Evolutionary conservation across 2,888 invertebrate genomes (phyloP).

Genomic region (Carcina quercana): DNA sequence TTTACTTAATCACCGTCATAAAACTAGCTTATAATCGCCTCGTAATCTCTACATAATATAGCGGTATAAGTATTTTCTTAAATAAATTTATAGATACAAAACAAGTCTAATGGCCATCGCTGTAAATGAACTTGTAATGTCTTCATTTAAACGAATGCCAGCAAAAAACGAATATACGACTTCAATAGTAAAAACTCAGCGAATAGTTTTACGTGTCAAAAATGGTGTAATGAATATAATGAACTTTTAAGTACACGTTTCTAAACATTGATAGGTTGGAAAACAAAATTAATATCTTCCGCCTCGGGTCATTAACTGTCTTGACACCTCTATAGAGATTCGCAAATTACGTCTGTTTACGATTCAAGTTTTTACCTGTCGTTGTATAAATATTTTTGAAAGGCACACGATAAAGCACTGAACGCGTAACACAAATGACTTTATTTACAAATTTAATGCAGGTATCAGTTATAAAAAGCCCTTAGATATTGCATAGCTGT

Average conservation of each 20-base stretch:
- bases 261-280: conserved; percentile 13
- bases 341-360: conserved; percentile 3
- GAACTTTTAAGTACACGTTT: conserved; percentile 21
- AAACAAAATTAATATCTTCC: conserved; percentile 23
- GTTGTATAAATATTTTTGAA: too few species aligned
- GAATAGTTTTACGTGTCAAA: conserved; percentile 18
- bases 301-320: conserved; percentile 12
- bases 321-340: conserved; percentile 11
- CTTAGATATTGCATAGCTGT: too few species aligned
- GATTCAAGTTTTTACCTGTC: neutral
- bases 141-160: conserved; percentile 21
- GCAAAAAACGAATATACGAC: conserved; percentile 20
- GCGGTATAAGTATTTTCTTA: neutral
- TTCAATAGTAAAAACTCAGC: conserved; percentile 15
- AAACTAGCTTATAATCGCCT: conserved; percentile 5
- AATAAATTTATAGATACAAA: conserved; percentile 4
- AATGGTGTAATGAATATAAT: conserved; percentile 17
- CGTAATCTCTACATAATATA: neutral
- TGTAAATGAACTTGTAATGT: conserved; percentile 25
- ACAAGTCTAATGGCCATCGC: conserved; percentile 2
- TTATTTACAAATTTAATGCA: too few species aligned
- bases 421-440: too few species aligned
- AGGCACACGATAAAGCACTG: too few species aligned
- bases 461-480: too few species aligned
- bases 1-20: conserved; percentile 1